These are phyloP conservation scores for Dreissena polymorpha DNA, from an alignment of 1,140 invertebrate genomes.

Conservation along the genomic window DNA sequence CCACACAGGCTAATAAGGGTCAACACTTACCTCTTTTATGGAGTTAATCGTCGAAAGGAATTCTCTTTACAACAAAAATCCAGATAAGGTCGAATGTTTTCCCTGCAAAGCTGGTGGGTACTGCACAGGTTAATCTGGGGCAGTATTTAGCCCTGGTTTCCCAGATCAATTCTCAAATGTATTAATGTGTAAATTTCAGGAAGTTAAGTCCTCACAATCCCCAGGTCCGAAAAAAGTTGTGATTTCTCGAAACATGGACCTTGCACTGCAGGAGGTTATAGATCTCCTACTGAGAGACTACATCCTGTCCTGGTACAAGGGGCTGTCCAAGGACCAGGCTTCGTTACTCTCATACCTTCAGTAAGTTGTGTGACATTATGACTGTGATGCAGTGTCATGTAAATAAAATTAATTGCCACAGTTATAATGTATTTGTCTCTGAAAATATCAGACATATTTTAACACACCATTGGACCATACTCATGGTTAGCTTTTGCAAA, in stretches of 20 bases:
- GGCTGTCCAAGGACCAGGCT: conserved; percentile 83
- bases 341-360: conserved; percentile 79
- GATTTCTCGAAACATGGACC: conserved; percentile 87
- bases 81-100: too few relatives aligned
- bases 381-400: not conserved
- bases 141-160: too few relatives aligned
- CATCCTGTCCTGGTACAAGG: conserved; percentile 87
- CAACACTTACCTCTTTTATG: too few relatives aligned
- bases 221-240: conserved; percentile 68
- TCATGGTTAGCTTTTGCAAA: too few relatives aligned
- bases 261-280: conserved; percentile 90
- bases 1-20: too few relatives aligned
- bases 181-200: not conserved
- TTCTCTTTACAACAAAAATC: too few relatives aligned
- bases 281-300: conserved; percentile 90
- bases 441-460: too few relatives aligned
- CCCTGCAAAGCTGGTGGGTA: too few relatives aligned
- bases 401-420: not conserved
- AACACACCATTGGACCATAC: too few relatives aligned
- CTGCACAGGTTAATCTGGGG: too few relatives aligned
- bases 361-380: conserved; percentile 70
- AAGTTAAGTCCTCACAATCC: not conserved
- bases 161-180: too few relatives aligned
- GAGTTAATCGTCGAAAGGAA: too few relatives aligned
- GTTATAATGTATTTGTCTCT: not conserved